A percentile compares a stretch with the other conserved stretches of the same genome.
Conservation (phyloP, 2,888 invertebrate genomes). For the Caenorhabditis afra region DNA sequence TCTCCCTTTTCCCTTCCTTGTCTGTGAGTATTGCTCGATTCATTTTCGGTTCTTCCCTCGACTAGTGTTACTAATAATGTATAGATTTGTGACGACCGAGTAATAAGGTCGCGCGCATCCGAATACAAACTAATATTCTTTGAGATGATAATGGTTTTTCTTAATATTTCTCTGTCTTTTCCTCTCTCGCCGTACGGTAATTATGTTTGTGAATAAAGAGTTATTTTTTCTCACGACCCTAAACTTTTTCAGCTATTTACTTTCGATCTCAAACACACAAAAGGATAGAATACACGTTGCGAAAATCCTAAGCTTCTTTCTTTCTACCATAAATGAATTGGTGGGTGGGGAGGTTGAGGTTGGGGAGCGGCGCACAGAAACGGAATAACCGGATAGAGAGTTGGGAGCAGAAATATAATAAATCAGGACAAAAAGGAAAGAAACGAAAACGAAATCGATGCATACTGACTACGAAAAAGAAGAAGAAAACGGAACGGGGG, state of each 20-base stretch:
- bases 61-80: conserved; percentile 49
- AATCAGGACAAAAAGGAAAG: conserved; percentile 1
- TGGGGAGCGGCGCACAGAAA: conserved; percentile 14
- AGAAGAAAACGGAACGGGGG: conserved; percentile 5
- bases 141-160: conserved; percentile 4
- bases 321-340: conserved; percentile 48
- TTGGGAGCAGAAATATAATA: background rate
- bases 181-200: conserved; percentile 14
- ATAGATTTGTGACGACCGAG: conserved; percentile 22
- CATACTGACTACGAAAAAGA: conserved; percentile 48
- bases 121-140: no score
- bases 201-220: conserved; percentile 6
- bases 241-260: conserved; percentile 41
- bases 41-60: background rate
- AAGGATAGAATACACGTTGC: conserved; percentile 50
- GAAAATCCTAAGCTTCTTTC: conserved; percentile 49
- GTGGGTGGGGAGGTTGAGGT: conserved; percentile 17
- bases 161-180: conserved; percentile 7
- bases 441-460: conserved; percentile 39
- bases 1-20: conserved; percentile 11
- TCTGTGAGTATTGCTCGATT: conserved; percentile 51
- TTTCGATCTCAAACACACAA: conserved; percentile 28
- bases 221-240: background rate
- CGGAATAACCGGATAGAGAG: conserved; percentile 21
- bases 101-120: background rate